Conservation (phyloP, 2,888 invertebrate species). For the Chymomyza fuscimana region DNA sequence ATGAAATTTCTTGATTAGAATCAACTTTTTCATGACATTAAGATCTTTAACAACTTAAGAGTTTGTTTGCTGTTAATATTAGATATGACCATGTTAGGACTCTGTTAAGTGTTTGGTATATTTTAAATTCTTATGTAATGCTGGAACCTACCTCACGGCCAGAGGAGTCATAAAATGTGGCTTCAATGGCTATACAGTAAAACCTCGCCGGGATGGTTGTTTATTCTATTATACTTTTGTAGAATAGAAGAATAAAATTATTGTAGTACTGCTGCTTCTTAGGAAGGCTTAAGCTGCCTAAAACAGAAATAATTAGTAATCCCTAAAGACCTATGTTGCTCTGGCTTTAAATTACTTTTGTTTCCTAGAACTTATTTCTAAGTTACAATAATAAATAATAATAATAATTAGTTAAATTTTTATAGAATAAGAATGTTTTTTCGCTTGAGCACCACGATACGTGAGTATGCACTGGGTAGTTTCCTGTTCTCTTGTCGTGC, state of each 20-base stretch:
- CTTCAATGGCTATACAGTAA: background rate
- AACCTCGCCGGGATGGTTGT: background rate
- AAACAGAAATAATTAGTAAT: too few relatives aligned
- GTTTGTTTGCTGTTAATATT: background rate
- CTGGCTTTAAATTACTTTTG: too few relatives aligned
- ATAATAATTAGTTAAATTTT: too few relatives aligned
- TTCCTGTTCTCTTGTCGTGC: background rate
- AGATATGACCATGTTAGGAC: background rate
- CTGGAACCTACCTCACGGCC: background rate
- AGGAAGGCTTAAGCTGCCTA: too few relatives aligned
- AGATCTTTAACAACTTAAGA: background rate
- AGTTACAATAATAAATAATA: too few relatives aligned
- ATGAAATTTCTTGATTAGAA: background rate
- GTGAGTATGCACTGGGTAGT: too few relatives aligned
- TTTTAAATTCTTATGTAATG: background rate
- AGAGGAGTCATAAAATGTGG: background rate
- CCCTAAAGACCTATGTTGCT: too few relatives aligned
- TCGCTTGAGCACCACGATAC: too few relatives aligned
- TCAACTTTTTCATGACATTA: background rate
- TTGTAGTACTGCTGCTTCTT: too few relatives aligned
- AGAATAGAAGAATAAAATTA: too few relatives aligned
- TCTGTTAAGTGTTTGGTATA: background rate
- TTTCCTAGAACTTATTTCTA: too few relatives aligned
- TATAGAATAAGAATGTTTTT: too few relatives aligned
- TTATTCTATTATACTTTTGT: background rate